Evolutionary conservation across 2,888 invertebrate genomes (phyloP).

Genomic region (Pemphredon lugubris): DNA sequence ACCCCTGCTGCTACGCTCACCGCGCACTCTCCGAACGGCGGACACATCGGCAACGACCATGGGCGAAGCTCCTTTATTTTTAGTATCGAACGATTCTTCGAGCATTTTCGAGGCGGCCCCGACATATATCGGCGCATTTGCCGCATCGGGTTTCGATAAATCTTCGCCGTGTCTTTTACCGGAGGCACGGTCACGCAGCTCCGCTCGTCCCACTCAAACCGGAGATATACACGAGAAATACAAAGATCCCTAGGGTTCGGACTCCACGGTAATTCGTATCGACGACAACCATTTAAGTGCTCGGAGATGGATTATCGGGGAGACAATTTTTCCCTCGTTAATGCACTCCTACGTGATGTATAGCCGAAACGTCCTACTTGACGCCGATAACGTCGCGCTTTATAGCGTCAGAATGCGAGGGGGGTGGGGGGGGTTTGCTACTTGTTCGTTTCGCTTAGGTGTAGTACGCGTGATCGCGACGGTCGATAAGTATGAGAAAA

Average conservation of each 20-base stretch:
- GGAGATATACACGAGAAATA: slow-evolving; percentile 47
- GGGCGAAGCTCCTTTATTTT: slow-evolving; percentile 63
- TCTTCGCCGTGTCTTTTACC: slow-evolving; percentile 61
- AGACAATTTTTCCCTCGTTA: slow-evolving; percentile 35
- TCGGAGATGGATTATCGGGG: slow-evolving; percentile 47
- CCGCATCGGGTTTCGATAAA: slow-evolving; percentile 67
- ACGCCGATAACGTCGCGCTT: background rate
- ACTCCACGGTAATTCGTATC: slow-evolving; percentile 51
- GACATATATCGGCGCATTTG: slow-evolving; percentile 65
- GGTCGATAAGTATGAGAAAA: background rate
- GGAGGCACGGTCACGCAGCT: slow-evolving; percentile 60
- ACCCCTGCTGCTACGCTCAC: slow-evolving; percentile 68
- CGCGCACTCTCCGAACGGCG: slow-evolving; percentile 21
- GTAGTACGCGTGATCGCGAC: no score
- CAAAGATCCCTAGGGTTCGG: slow-evolving; percentile 46
- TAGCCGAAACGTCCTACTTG: background rate
- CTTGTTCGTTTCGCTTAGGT: no score
- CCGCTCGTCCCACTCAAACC: slow-evolving; percentile 50
- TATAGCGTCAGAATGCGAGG: no score
- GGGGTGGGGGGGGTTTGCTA: no score
- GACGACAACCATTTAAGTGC: slow-evolving; percentile 49
- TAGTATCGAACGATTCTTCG: slow-evolving; percentile 64
- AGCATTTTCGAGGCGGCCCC: slow-evolving; percentile 59
- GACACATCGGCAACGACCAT: slow-evolving; percentile 29
- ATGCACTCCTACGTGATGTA: slow-evolving; percentile 7